Percentiles rank a stretch among this genome's conserved stretches.
phyloP scores from a whole-genome alignment of 2,888 invertebrate species.

The Tinea pellionella region DNA sequence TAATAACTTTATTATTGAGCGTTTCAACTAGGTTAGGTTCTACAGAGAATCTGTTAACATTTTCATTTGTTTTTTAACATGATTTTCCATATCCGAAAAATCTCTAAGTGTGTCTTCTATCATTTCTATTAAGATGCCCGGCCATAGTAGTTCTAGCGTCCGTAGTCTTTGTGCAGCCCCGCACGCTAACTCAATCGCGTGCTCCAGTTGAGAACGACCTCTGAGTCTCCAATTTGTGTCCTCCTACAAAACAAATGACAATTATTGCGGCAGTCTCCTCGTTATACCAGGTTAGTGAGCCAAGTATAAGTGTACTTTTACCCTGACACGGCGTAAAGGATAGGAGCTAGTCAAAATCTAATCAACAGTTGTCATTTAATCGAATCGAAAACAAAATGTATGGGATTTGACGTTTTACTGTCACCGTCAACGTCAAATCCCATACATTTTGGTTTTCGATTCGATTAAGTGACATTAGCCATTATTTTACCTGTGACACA shows the following conservation, averaged over 20 bases:
- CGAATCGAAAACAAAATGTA: no score
- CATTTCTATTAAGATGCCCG: slow-evolving; percentile 79
- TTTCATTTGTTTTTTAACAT: slow-evolving; percentile 77
- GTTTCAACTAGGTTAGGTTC: no score
- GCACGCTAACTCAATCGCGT: slow-evolving; percentile 78
- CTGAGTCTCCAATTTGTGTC: slow-evolving; percentile 79
- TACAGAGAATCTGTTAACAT: slow-evolving; percentile 49
- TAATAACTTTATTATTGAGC: neutral
- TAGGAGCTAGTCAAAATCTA: no score
- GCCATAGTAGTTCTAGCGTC: slow-evolving; percentile 81
- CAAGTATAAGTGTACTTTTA: no score
- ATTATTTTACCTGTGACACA: slow-evolving; percentile 63
- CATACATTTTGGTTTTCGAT: no score
- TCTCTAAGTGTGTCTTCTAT: slow-evolving; percentile 82
- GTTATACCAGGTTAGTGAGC: slow-evolving; percentile 6
- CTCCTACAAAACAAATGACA: slow-evolving; percentile 69
- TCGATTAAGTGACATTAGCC: no score
- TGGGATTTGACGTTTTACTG: no score
- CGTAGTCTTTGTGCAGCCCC: slow-evolving; percentile 82
- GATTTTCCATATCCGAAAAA: slow-evolving; percentile 83
- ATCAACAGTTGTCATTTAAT: no score
- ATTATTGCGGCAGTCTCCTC: no score
- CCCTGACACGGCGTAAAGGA: no score
- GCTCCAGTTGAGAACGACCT: slow-evolving; percentile 76
- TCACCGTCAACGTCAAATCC: no score